Conservation (phyloP, 2,113 vertebrate genomes). For the Nothoprocta pentlandii region DNA sequence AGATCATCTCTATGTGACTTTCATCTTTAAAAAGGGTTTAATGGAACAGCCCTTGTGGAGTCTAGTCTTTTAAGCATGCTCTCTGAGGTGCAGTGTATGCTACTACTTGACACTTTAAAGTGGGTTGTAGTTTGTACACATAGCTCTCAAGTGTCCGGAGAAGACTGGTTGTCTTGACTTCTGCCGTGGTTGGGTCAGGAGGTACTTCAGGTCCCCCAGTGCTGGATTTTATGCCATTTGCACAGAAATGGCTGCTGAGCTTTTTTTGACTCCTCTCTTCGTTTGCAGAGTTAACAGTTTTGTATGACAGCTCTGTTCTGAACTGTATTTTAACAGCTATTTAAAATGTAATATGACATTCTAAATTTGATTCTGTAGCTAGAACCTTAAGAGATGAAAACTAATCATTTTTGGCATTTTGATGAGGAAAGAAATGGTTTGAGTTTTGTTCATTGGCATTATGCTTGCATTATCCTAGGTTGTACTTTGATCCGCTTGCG, state of each 20-base stretch:
- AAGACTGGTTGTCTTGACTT: not conserved
- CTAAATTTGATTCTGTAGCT: not conserved
- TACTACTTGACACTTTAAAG: not conserved
- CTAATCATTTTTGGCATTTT: not conserved
- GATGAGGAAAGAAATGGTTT: not conserved
- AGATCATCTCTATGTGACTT: not conserved
- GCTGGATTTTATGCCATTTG: not conserved
- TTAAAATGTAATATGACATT: not conserved
- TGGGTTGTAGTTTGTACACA: rapidly evolving
- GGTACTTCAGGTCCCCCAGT: not conserved
- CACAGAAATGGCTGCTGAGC: not conserved
- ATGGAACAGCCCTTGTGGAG: not conserved
- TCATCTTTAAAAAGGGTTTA: not conserved
- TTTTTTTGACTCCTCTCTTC: not conserved
- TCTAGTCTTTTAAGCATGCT: not conserved
- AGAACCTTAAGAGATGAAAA: not conserved
- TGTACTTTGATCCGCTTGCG: rapidly evolving
- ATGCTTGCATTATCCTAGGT: not conserved
- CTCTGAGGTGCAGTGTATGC: not conserved
- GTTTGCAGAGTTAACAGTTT: not conserved
- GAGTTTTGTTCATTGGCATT: rapidly evolving
- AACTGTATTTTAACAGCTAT: not conserved
- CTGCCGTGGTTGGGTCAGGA: rapidly evolving
- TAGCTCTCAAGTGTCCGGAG: not conserved
- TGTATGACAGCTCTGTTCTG: not conserved